A percentile compares a stretch with the other conserved stretches of the same genome.
phyloP scores from a whole-genome alignment of 37 sponge, comb jelly and placozoan species.

The Cladorhizidae sp. region DNA sequence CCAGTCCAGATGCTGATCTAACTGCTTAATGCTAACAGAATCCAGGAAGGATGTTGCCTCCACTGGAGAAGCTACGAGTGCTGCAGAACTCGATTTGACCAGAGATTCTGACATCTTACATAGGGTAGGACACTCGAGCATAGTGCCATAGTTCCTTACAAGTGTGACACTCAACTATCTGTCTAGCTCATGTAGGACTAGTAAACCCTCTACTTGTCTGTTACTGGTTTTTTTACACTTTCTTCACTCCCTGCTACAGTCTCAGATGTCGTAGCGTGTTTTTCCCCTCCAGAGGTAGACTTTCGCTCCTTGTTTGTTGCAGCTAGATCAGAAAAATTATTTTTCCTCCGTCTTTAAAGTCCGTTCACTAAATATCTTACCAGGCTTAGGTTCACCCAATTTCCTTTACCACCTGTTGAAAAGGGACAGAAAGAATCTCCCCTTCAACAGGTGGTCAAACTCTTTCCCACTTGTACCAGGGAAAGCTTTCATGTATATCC shows the following conservation, averaged over 20 bases:
- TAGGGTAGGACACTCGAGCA: not conserved
- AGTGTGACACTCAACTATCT: not conserved
- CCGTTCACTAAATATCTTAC: slow-evolving; percentile 11
- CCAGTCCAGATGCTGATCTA: not conserved
- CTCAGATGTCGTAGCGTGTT: not conserved
- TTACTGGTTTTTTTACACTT: not conserved
- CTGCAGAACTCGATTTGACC: not conserved
- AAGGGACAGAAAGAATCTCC: too few species aligned
- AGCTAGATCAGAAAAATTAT: not conserved
- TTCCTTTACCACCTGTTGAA: slow-evolving; percentile 23
- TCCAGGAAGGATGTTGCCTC: not conserved
- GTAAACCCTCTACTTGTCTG: too few species aligned
- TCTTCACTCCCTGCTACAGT: not conserved
- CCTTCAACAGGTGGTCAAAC: slow-evolving; percentile 8
- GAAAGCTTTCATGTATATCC: slow-evolving; percentile 4
- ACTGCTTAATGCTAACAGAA: not conserved
- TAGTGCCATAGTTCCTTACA: not conserved
- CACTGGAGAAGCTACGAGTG: not conserved
- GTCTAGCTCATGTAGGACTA: not conserved
- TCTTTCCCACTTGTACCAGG: slow-evolving; percentile 7
- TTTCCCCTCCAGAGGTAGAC: not conserved
- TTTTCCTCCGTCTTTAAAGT: too few species aligned
- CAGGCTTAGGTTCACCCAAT: slow-evolving; percentile 17
- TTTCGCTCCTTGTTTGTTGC: not conserved
- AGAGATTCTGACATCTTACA: not conserved